These are phyloP conservation scores for Seira sanloemensis DNA, from an alignment of 2,888 invertebrate species.

Conservation along the genomic window DNA sequence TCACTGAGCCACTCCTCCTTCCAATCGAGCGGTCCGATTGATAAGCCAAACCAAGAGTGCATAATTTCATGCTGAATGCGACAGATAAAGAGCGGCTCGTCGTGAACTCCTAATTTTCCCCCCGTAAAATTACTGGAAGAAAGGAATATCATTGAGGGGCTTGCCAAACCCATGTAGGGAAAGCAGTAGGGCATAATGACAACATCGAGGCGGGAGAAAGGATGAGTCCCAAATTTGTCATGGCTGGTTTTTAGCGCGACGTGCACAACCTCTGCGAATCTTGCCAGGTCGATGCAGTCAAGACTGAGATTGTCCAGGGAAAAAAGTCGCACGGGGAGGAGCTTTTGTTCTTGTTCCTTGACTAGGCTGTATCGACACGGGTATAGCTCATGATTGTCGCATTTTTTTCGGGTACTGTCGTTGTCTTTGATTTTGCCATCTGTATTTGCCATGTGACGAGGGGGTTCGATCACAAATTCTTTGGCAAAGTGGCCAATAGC, in stretches of 20 bases:
- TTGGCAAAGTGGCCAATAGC: conserved; percentile 75
- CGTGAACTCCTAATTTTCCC: conserved; percentile 74
- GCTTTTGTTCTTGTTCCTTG: neutral
- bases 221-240: conserved; percentile 75
- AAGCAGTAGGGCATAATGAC: conserved; percentile 75
- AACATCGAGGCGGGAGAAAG: conserved; percentile 75
- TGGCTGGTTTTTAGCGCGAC: conserved; percentile 73
- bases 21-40: conserved; percentile 77
- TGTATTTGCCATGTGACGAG: neutral
- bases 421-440: conserved; percentile 2
- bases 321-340: conserved; percentile 68
- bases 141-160: conserved; percentile 76
- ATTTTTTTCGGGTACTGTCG: neutral
- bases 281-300: neutral
- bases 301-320: conserved; percentile 33
- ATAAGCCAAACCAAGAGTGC: conserved; percentile 77
- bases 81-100: conserved; percentile 69
- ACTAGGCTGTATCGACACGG: conserved; percentile 23
- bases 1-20: conserved; percentile 78
- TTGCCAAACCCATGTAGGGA: conserved; percentile 73
- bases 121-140: conserved; percentile 75
- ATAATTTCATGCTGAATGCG: conserved; percentile 76
- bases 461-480: neutral
- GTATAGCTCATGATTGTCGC: conserved; percentile 29
- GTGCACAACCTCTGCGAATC: conserved; percentile 73